Percentiles rank a stretch among this genome's conserved stretches.
These are phyloP conservation scores for Porites cylindrica DNA, from an alignment of 92 coral and sea anemone genomes.

Conservation along the genomic window DNA sequence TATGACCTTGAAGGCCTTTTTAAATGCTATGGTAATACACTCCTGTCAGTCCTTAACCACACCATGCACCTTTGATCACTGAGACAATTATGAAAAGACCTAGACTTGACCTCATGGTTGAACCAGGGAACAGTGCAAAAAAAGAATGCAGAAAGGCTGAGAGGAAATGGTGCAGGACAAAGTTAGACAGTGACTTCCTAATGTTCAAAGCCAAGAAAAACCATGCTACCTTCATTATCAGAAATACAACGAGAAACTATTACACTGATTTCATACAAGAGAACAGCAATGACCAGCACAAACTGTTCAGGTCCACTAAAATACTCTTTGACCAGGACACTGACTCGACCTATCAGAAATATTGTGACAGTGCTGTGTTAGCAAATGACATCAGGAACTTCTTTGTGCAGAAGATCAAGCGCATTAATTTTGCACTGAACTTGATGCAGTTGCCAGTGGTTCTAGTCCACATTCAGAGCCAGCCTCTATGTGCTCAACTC, in stretches of 20 bases:
- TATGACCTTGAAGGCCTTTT: slow-evolving; percentile 40
- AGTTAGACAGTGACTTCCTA: slow-evolving; percentile 38
- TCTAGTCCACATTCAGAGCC: not conserved
- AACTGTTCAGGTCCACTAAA: slow-evolving; percentile 66
- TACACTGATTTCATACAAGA: slow-evolving; percentile 27
- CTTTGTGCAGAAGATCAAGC: slow-evolving; percentile 48
- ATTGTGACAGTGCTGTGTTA: slow-evolving; percentile 39
- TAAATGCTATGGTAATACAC: slow-evolving; percentile 24
- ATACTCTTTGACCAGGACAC: slow-evolving; percentile 46
- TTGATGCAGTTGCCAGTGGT: slow-evolving; percentile 32
- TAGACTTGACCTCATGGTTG: not conserved
- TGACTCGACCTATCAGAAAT: slow-evolving; percentile 43
- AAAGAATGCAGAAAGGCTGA: slow-evolving; percentile 54
- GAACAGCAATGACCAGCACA: slow-evolving; percentile 58
- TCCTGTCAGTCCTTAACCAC: slow-evolving; percentile 44
- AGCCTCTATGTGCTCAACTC: not conserved
- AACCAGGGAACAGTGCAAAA: slow-evolving; percentile 41
- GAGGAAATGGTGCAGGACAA: slow-evolving; percentile 54
- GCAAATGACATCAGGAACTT: slow-evolving; percentile 63
- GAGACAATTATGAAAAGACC: slow-evolving; percentile 49
- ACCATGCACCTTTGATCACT: slow-evolving; percentile 49
- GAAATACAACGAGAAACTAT: slow-evolving; percentile 32
- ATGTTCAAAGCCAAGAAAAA: slow-evolving; percentile 57
- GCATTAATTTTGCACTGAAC: slow-evolving; percentile 28
- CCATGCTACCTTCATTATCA: slow-evolving; percentile 46